Conservation (phyloP, 1,140 invertebrate genomes). For the Eurosta solidaginis region DNA sequence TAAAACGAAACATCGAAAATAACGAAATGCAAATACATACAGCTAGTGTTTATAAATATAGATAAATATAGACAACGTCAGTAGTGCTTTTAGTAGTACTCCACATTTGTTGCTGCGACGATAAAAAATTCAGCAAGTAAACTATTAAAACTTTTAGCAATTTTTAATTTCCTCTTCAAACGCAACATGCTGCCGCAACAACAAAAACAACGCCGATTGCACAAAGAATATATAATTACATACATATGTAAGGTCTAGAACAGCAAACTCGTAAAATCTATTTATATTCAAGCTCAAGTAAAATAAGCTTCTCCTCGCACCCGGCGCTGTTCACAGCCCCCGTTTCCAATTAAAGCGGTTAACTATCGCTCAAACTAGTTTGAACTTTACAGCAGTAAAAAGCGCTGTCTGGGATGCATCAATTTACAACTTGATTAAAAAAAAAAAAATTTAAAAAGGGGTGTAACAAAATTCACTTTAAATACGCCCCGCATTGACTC, state of each 20-base stretch:
- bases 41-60: no score
- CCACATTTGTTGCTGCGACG: background rate
- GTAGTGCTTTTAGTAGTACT: background rate
- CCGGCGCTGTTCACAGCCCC: background rate
- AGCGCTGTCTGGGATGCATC: slow-evolving; percentile 4
- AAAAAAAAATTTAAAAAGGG: slow-evolving; percentile 18
- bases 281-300: slow-evolving; percentile 3
- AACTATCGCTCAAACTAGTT: slow-evolving; percentile 23
- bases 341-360: slow-evolving; percentile 8
- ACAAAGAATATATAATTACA: background rate
- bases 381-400: slow-evolving; percentile 17
- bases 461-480: background rate
- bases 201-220: background rate
- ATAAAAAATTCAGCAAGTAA: slow-evolving; percentile 27
- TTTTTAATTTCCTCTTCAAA: slow-evolving; percentile 25
- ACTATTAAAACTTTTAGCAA: slow-evolving; percentile 24
- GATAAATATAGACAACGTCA: no score
- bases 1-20: no score
- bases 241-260: background rate
- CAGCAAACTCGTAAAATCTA: background rate
- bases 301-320: background rate
- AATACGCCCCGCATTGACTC: background rate
- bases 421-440: background rate
- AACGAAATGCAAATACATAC: no score
- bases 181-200: background rate